Evolutionary conservation across 2,888 invertebrate genomes (phyloP).

Genomic region (Sinohyriopsis cumingii): DNA sequence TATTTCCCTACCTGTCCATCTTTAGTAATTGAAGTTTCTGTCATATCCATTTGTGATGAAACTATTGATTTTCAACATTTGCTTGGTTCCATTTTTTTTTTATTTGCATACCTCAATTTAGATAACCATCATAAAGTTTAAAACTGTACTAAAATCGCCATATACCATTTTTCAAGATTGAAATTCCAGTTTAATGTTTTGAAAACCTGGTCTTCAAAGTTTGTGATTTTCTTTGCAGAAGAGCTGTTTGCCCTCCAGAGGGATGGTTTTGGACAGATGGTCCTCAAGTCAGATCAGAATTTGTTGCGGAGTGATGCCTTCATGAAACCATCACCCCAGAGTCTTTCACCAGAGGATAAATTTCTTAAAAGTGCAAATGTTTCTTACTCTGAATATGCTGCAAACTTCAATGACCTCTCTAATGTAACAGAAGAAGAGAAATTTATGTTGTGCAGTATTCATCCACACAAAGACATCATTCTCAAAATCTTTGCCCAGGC

Average conservation of each 20-base stretch:
- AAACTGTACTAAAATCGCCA: too few species aligned
- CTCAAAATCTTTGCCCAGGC: conserved; percentile 3
- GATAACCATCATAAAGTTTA: too few species aligned
- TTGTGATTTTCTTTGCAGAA: conserved; percentile 1
- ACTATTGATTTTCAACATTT: too few species aligned
- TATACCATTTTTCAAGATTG: too few species aligned
- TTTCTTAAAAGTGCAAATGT: background rate
- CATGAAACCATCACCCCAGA: conserved; percentile 8
- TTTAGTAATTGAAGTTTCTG: too few species aligned
- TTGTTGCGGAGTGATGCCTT: conserved; percentile 9
- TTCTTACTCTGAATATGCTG: background rate
- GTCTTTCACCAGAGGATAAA: background rate
- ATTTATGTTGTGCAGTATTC: background rate
- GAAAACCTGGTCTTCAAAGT: background rate
- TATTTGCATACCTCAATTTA: too few species aligned
- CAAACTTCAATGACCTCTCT: conserved; percentile 7
- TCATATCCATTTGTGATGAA: too few species aligned
- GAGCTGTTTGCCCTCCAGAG: background rate
- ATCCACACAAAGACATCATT: conserved; percentile 7
- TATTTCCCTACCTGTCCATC: too few species aligned
- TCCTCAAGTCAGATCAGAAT: conserved; percentile 1
- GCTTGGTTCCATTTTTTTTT: too few species aligned
- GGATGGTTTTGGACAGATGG: conserved; percentile 11
- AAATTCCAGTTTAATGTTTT: background rate
- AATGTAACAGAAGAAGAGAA: conserved; percentile 7